These are phyloP conservation scores for Pachymerium ferrugineum DNA, from an alignment of 2,888 invertebrate genomes.

Conservation along the genomic window DNA sequence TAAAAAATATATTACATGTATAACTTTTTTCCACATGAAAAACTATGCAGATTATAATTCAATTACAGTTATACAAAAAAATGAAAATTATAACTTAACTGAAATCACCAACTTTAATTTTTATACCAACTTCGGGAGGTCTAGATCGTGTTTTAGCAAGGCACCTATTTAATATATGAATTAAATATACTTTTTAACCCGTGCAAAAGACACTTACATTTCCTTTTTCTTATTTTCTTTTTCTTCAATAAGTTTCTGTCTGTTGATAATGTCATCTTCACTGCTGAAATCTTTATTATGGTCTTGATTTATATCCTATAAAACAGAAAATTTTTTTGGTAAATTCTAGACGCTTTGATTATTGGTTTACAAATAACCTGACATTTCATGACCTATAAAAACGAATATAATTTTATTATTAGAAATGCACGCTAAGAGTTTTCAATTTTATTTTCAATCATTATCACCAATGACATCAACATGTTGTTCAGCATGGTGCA, in stretches of 20 bases:
- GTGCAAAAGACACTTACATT: not conserved
- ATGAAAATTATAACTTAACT: not conserved
- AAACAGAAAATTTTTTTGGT: too few relatives aligned
- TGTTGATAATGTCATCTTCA: slow-evolving; percentile 2
- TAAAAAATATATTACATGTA: not conserved
- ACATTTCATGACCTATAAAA: too few relatives aligned
- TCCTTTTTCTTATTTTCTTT: slow-evolving; percentile 15
- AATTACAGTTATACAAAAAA: not conserved
- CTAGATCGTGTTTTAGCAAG: not conserved
- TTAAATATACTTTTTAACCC: too few relatives aligned
- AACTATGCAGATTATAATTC: not conserved
- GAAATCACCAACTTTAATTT: slow-evolving; percentile 19
- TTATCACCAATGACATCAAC: not conserved
- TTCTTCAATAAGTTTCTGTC: not conserved
- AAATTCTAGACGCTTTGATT: too few relatives aligned
- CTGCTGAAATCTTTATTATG: not conserved
- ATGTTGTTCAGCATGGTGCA: not conserved
- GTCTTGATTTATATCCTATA: slow-evolving; percentile 12
- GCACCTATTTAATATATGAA: not conserved
- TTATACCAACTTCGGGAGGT: not conserved
- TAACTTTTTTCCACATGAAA: not conserved
- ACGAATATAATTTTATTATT: too few relatives aligned
- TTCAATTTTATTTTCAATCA: not conserved
- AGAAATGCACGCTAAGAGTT: too few relatives aligned
- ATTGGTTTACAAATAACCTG: too few relatives aligned